phyloP scores from a whole-genome alignment of 2,113 vertebrate genomes.

The Protomyctophum bolini region DNA sequence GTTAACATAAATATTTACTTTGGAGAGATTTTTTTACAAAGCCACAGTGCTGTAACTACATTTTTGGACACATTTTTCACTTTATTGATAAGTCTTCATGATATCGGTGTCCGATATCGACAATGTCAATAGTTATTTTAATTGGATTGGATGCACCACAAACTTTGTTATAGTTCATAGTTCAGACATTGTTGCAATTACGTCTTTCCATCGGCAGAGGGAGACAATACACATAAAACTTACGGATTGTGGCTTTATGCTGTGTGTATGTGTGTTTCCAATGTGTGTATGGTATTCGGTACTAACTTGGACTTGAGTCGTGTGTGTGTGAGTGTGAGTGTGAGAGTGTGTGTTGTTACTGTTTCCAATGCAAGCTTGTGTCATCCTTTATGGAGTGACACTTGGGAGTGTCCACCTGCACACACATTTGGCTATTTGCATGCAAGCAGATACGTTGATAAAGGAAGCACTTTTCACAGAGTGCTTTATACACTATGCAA shows the following conservation, averaged over 20 bases:
- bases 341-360: neutral
- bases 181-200: too few species aligned
- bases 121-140: too few species aligned
- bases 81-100: too few species aligned
- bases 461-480: conserved; percentile 3
- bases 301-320: too few species aligned
- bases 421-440: conserved; percentile 21
- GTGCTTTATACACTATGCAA: conserved; percentile 60
- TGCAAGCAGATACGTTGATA: conserved; percentile 17
- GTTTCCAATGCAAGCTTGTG: neutral
- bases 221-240: too few species aligned
- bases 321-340: neutral
- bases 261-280: conserved; percentile 14
- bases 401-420: neutral
- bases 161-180: too few species aligned
- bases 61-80: too few species aligned
- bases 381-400: neutral
- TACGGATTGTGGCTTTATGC: too few species aligned
- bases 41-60: too few species aligned
- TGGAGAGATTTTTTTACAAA: conserved; percentile 1
- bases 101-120: too few species aligned
- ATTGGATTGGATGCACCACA: too few species aligned
- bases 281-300: neutral
- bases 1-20: neutral
- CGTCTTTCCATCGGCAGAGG: too few species aligned